Base-by-base conservation (phyloP, 64 coral and sea anemone genomes). In the Cladopsammia gracilis region DNA sequence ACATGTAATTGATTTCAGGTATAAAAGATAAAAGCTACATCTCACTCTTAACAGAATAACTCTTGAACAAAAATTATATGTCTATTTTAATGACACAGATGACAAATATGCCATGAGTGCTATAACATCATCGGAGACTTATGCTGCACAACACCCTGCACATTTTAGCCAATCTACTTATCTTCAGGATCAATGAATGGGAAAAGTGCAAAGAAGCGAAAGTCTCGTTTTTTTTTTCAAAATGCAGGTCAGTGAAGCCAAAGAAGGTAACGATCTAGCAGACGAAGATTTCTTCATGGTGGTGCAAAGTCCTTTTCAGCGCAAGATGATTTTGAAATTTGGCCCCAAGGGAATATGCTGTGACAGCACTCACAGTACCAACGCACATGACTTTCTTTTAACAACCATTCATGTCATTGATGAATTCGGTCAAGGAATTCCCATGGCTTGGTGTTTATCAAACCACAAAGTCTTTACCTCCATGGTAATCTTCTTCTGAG, bases 151-250 rank as follows among this genome's bases (percentile, higher is more conserved):
- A n/a, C n/a, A n/a, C n/a, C n/a, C n/a, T n/a, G n/a, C n/a, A n/a
- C n/a, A n/a, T n/a, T n/a, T n/a, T n/a, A n/a, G n/a, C n/a, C n/a
- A n/a, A n/a, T n/a, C n/a, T n/a, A n/a, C n/a, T n/a, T n/a, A n/a
- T n/a, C n/a, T n/a, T n/a, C n/a, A n/a, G 90, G 90, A 92, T 92
- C 0, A 22, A 85, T 7, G 70, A 92, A 47, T 92, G 90, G 90
- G 15, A 72, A 50, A 10, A 92, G 58, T 23, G 45, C 6, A 22
- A 60, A 18, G 58, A 58, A 23, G 45, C 2, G 86, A 93, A 4
- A 58, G 75, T 52, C 82, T 60, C 2, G 68, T 87, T 12, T 24
- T 87, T 0, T 86, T 62, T 50, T 87, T 87, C 62, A 87, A 93
- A 62, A 44, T 92, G 47, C 90, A 92, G 52, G 90, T 70, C 8